Evolutionary conservation across 1,140 invertebrate genomes (phyloP), one percentile per base, ranked within the genome.

Genomic region (Drosophila prosaltans): DNA sequence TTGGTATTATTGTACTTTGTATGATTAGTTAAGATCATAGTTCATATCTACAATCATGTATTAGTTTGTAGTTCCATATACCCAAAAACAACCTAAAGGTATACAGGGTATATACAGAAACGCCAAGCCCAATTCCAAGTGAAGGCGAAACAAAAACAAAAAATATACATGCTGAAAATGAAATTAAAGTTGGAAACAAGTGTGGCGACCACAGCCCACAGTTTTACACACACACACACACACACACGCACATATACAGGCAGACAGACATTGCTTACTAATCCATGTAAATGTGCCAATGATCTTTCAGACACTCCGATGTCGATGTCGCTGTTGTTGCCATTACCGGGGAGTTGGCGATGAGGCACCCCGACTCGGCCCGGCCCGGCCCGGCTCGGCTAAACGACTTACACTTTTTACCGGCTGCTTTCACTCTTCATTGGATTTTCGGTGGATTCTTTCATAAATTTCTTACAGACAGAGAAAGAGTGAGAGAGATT

Each of bases 321-420:
- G 45, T 51, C 21, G 45, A 26, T 51, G 45, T 40, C 39, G 39
- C 16, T 51, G 45, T 24, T 2, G 45, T 51, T 51, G 45, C 8
- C 21, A 10, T 51, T 48, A 6, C 45, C 45, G 45, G 45, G 45
- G 32, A 36, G n/a, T 58, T 32, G 28, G 55, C 28, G 16, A 1
- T 32, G 55, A 16, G 30, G 32, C 32, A 36, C 32, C 32, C 32
- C 32, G 32, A 5, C 32, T 5, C 57, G 36, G 32, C 57, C 57
- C 57, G 16, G 32, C 21, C 57, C 28, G 28, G 32, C 57, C 57
- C 57, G 16, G 32, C 21, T 32, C 28, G 28, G 28, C 28, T 30
- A 59, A 59, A 59, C 57, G 57, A 59, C 57, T 59, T 59, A 59
- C 57, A 59, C 57, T 59, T 59, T 59, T 59, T 59, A 59, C 57